Evolutionary conservation across 2,888 invertebrate genomes (phyloP), one percentile per base, ranked within the genome.

Genomic region (Tachina lurida): DNA sequence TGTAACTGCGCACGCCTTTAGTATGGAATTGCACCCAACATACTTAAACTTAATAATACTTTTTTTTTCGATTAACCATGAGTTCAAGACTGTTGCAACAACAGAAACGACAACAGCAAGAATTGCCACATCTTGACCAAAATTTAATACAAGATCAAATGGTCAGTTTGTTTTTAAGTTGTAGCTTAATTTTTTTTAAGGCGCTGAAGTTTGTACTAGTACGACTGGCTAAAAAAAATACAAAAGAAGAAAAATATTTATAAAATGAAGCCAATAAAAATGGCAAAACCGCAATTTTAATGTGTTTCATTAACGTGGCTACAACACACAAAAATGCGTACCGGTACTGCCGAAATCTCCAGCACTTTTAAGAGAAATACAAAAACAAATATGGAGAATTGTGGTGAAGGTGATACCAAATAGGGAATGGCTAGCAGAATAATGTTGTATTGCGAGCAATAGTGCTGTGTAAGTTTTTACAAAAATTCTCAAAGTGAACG

Each of bases 211-310:
- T n/a, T n/a, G n/a, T n/a, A n/a, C n/a, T n/a, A n/a, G n/a, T 10
- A 19, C 4, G n/a, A 49, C 52, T 54, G 31, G 70, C 56, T 41
- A 22, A 54, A 54, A 43, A 22, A 17, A 52, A 12, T 3, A 13
- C 10, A 45, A 56, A n/a, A n/a, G n/a, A n/a, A n/a, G 49, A 62
- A 73, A 65, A 49, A 22, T 71, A 41, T 56, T 54, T 58, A 17
- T 45, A 68, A 67, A 84, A 58, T 22, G 22, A 82, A 75, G 39
- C 70, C 85, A 74, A 82, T 68, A 81, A 85, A 85, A 85, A 78
- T 82, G 81, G 70, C 70, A 85, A 85, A 82, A 85, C 85, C 85
- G 65, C 82, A 85, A 78, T 82, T 85, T 85, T 85, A 85, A 85
- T 85, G 78, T 78, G 75, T 78, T 78, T 85, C 85, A 82, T 85